Conservation (phyloP, 1,140 invertebrate genomes). For the Pentalonia nigronervosa region DNA sequence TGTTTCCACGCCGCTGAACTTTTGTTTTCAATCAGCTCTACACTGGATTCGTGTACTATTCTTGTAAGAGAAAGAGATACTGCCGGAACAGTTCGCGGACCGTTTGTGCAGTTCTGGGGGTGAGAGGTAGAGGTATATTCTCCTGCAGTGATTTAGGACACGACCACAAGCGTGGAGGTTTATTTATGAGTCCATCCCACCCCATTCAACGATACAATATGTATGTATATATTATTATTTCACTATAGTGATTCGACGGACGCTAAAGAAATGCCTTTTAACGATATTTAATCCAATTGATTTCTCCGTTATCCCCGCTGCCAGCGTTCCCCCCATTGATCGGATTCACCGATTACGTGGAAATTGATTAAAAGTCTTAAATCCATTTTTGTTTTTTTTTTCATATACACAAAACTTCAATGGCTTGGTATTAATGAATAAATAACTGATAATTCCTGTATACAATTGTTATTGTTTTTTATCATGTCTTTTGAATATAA, state of each 20-base stretch:
- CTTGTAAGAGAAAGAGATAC: background rate
- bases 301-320: background rate
- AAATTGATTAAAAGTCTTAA: background rate
- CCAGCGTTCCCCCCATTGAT: background rate
- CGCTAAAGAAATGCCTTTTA: conserved; percentile 29
- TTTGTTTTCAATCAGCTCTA: conserved; percentile 55
- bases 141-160: conserved; percentile 55
- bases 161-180: conserved; percentile 10
- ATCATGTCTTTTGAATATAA: background rate
- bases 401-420: background rate
- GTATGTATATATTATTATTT: conserved; percentile 13
- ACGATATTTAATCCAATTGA: conserved; percentile 49
- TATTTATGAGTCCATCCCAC: conserved; percentile 38
- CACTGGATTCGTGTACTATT: background rate
- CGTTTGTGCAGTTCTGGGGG: background rate
- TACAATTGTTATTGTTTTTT: background rate
- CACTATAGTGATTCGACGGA: conserved; percentile 28
- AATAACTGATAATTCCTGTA: background rate
- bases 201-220: background rate
- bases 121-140: conserved; percentile 21
- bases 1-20: conserved; percentile 48
- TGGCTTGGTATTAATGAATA: background rate
- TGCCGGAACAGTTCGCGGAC: background rate
- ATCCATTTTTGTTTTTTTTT: background rate
- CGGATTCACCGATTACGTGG: background rate